A percentile compares a stretch with the other conserved stretches of the same genome.
Conservation (phyloP, 2,888 invertebrate species). For the Tryphoninae sp. region DNA sequence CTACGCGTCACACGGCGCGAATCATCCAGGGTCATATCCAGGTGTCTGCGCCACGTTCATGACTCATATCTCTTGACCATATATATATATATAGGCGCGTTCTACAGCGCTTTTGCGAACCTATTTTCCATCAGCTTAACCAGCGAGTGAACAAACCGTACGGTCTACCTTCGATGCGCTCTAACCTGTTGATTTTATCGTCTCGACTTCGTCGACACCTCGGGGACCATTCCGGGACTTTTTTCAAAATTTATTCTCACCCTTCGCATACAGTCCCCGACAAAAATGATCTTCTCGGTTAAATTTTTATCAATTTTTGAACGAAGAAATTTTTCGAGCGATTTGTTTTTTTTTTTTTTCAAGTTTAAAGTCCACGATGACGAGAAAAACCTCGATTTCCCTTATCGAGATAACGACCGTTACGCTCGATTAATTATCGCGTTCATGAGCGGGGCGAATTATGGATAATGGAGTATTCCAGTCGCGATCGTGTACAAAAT, state of each 20-base stretch:
- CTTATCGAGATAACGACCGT: slow-evolving; percentile 40
- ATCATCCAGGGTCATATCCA: slow-evolving; percentile 67
- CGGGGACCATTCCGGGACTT: slow-evolving; percentile 26
- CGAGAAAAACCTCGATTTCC: slow-evolving; percentile 26
- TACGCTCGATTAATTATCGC: slow-evolving; percentile 36
- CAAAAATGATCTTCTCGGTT: too few species aligned
- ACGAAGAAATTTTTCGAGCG: not conserved
- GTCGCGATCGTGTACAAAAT: slow-evolving; percentile 47
- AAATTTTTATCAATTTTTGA: too few species aligned
- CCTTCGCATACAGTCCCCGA: too few species aligned
- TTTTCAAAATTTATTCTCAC: slow-evolving; percentile 13
- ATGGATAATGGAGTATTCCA: slow-evolving; percentile 48
- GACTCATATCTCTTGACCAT: slow-evolving; percentile 58
- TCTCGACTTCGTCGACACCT: slow-evolving; percentile 4
- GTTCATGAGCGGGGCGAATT: not conserved
- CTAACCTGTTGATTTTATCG: slow-evolving; percentile 55
- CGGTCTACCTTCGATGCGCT: slow-evolving; percentile 41
- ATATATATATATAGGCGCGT: slow-evolving; percentile 19
- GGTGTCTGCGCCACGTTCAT: slow-evolving; percentile 63
- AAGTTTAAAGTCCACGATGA: not conserved
- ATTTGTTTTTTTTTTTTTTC: not conserved
- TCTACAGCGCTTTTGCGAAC: slow-evolving; percentile 36
- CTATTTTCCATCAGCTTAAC: slow-evolving; percentile 40
- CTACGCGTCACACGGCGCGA: slow-evolving; percentile 53
- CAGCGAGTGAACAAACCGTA: slow-evolving; percentile 33